Base-by-base conservation (phyloP, 1,140 invertebrate species). In the Heliconius himera region DNA sequence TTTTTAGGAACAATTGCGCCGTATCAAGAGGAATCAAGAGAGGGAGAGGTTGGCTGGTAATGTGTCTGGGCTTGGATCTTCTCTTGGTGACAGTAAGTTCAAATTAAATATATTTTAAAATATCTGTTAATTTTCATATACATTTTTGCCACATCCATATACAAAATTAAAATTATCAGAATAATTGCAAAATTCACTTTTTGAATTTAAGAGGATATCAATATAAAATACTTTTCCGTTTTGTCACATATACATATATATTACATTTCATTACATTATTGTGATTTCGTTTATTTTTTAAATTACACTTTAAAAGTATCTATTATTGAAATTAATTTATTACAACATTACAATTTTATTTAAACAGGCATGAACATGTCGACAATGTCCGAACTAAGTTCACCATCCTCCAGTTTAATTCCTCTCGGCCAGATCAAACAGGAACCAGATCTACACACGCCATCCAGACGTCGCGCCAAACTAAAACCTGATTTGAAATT, bases 11-110 rank as follows among this genome's bases (percentile, higher is more conserved):
- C 99, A 99, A 93, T 89, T 99, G 56, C 95, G 99, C 74, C 96
- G 99, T 84, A 98, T 99, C 54, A 99, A 99, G 88, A 95, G 98
- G 41, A 99, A 99, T 92, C 98, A 99, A 88, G 98, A 99, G 87
- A 96, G 97, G 20, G 98, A 98, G 93, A 96, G 96, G 84, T 90
- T 97, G 36, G 96, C 96, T 33, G 95, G 95, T 9, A 95, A 95
- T 79, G 91, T 92, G 2, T 88, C 90, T n/a, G 89, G 90, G 8
- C 89, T 92, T 1, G 83, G 84, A 16, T 78, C 85, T 4, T 88
- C 89, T 77, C 81, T 84, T 20, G 81, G 83, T 56, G 91, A 92
- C 6, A 91, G 90, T 94, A 83, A 91, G 90, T 90, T 51, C 6
- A 51, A 51, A 20, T 51, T 20, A 18, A 1, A 51, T 51, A 18